Percentiles rank a stretch among this genome's conserved stretches.
Evolutionary conservation across 2,888 invertebrate genomes (phyloP).

Genomic region (Drosophila mimica): DNA sequence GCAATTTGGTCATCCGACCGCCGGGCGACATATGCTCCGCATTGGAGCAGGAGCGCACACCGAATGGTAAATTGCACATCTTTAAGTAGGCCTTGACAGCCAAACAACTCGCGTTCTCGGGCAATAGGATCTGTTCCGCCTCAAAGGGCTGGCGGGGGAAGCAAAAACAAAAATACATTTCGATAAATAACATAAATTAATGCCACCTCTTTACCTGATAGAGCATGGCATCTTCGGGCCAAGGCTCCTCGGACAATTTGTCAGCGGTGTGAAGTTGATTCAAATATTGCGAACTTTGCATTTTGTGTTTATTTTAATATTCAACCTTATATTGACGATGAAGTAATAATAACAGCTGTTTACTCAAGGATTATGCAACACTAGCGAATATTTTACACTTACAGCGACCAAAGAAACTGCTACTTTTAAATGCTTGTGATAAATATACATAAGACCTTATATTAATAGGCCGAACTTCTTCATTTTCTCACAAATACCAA

Average conservation of each 20-base stretch:
- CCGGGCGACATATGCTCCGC: slow-evolving; percentile 99
- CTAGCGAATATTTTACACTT: not conserved
- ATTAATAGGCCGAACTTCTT: not conserved
- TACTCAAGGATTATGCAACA: slow-evolving; percentile 14
- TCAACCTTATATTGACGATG: slow-evolving; percentile 53
- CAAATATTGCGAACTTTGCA: slow-evolving; percentile 75
- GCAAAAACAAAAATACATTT: not conserved
- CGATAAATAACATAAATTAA: not conserved
- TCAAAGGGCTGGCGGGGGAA: slow-evolving; percentile 89
- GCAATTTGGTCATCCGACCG: slow-evolving; percentile 90
- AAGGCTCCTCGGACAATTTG: slow-evolving; percentile 91
- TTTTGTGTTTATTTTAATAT: slow-evolving; percentile 43
- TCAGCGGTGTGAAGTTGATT: slow-evolving; percentile 81
- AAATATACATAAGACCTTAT: not conserved
- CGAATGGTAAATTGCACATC: slow-evolving; percentile 95
- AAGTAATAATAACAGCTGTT: slow-evolving; percentile 75
- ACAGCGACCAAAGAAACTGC: slow-evolving; percentile 6
- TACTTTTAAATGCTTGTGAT: slow-evolving; percentile 3
- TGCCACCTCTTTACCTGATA: slow-evolving; percentile 86
- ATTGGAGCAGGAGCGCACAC: slow-evolving; percentile 93
- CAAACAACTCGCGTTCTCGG: slow-evolving; percentile 97
- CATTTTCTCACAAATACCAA: not conserved
- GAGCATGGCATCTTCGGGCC: slow-evolving; percentile 94
- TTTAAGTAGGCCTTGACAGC: slow-evolving; percentile 96
- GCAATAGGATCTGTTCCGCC: slow-evolving; percentile 96